Base-by-base conservation (phyloP, 2,113 vertebrate genomes). In the Lepidothrix coronata region DNA sequence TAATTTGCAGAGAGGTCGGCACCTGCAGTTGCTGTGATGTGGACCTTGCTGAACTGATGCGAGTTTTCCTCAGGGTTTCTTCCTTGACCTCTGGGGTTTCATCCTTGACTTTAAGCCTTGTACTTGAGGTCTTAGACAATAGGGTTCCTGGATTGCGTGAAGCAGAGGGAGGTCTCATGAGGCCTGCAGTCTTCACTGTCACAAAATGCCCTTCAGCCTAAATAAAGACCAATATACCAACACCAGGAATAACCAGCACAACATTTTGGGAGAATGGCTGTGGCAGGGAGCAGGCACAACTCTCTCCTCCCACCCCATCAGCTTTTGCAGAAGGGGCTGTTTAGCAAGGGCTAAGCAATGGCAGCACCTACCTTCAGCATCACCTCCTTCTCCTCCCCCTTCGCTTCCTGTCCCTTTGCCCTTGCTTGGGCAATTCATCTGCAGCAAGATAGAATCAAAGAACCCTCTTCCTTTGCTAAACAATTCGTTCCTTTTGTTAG, bases 391-490 rank as follows among this genome's bases (percentile, higher is more conserved):
- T 95, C 94, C 93, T 80, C 94, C 95, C 95, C 72, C 90, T 75
- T 75, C 8, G 10, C 88, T 94, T 94, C 96, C 92, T 93, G 96
- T 94, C 92, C 96, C 94, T 97, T 96, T 96, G 94, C 94, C 92
- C 94, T 97, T 96, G 91, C 91, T 96, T 96, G 91, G 94, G 95
- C 95, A 96, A 97, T 95, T 96, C 43, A 49, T 92, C 78, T 94
- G 66, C 89, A 95, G 85, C 88, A 76, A 95, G 96, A 96, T 96
- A 96, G 86, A 97, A 96, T 96, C 93, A 95, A 94, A 96, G 88
- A 96, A 75, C 96, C 88, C 85, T 95, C 93, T 96, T 96, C 92
- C 93, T 96, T 94, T 75, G 93, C 93, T 93, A 91, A 97, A 96
- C 95, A 96, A 89, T 94, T 91, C 2, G 4, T 85, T 94, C 30